A percentile compares a stretch with the other conserved stretches of the same genome.
These are phyloP conservation scores for Tiliacea citrago DNA, from an alignment of 2,888 invertebrate species.

Conservation along the genomic window DNA sequence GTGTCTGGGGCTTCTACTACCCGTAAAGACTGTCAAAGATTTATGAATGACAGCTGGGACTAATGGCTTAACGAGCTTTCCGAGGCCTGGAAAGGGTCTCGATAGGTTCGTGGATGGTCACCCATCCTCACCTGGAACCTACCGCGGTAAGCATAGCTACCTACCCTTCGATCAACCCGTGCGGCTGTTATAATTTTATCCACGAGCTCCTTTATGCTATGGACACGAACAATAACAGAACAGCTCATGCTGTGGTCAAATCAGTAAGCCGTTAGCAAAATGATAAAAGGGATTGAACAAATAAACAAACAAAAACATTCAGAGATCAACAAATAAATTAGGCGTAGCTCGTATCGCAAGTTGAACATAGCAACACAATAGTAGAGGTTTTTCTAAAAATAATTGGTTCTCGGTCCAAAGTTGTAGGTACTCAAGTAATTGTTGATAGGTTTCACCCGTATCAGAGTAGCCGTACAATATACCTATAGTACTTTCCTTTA, in stretches of 20 bases:
- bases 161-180: too few relatives aligned
- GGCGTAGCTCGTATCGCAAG: too few relatives aligned
- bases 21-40: too few relatives aligned
- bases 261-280: not conserved
- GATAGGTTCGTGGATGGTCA: too few relatives aligned
- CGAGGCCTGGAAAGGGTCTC: too few relatives aligned
- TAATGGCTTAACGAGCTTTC: too few relatives aligned
- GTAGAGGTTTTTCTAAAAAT: not conserved
- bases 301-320: not conserved
- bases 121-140: too few relatives aligned
- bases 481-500: not conserved
- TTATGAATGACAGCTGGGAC: too few relatives aligned
- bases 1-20: too few relatives aligned
- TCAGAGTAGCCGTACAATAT: not conserved
- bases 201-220: too few relatives aligned
- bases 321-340: not conserved
- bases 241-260: not conserved
- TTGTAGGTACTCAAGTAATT: slow-evolving; percentile 17
- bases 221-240: not conserved
- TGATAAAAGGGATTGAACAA: not conserved
- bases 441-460: not conserved
- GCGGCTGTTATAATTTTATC: too few relatives aligned
- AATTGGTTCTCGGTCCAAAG: slow-evolving; percentile 14
- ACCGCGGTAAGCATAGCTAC: too few relatives aligned
- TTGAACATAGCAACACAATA: not conserved